phyloP scores from a whole-genome alignment of 2,888 invertebrate genomes.

The Lochmaea capreae region DNA sequence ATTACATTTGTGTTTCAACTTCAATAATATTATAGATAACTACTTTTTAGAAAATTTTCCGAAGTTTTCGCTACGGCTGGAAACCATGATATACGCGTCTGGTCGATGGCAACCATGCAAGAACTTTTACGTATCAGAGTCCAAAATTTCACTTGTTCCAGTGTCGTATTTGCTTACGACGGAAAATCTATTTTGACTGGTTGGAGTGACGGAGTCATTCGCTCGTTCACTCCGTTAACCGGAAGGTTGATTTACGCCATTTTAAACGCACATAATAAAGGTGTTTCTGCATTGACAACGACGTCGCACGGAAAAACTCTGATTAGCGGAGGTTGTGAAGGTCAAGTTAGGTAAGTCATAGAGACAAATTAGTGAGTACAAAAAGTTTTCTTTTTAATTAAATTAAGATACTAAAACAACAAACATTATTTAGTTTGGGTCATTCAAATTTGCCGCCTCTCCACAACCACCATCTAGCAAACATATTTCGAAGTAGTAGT shows the following conservation, averaged over 20 bases:
- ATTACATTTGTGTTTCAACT: not conserved
- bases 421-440: too few species aligned
- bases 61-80: constrained; percentile 91
- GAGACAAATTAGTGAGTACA: not conserved
- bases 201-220: constrained; percentile 87
- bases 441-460: too few species aligned
- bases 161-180: constrained; percentile 80
- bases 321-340: constrained; percentile 92
- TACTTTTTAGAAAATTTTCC: constrained; percentile 75
- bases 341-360: constrained; percentile 74
- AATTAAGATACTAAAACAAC: too few species aligned
- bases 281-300: constrained; percentile 84
- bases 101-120: constrained; percentile 80
- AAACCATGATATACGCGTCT: constrained; percentile 86
- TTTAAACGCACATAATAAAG: constrained; percentile 89
- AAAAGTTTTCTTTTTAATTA: too few species aligned
- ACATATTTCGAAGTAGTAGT: too few species aligned
- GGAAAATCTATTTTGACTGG: constrained; percentile 85
- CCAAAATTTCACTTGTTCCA: constrained; percentile 88
- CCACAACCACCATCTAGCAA: too few species aligned
- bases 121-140: constrained; percentile 87
- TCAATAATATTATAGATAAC: not conserved
- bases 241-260: constrained; percentile 86
- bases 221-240: constrained; percentile 85
- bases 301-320: constrained; percentile 78